Evolutionary conservation across 2,888 invertebrate species (phyloP), one percentile per base, ranked within the genome.

Genomic region (Linnaemya tessellans): DNA sequence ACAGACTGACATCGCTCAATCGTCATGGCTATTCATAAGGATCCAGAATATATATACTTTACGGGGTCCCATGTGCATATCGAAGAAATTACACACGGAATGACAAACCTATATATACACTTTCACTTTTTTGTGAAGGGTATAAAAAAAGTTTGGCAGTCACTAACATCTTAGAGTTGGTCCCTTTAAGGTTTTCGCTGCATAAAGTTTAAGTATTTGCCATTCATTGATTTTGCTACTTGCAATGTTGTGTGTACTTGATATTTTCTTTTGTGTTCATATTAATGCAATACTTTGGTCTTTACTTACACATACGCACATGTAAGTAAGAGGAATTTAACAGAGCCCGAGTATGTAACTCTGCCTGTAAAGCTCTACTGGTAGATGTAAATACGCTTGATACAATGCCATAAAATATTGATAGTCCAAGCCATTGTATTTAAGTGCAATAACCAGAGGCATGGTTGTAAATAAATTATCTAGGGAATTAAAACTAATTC

Each of bases 201-300:
- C 49, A 46, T 77, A 8, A 30, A 3, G 35, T 60, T 77, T 41
- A 73, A 68, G 67, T 77, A 68, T 67, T 78, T 81, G 60, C 64
- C 65, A 80, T 84, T 79, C 80, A 85, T 81, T 81, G 64, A 81
- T 81, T 79, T 74, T 68, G 58, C 58, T 81, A 51, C 70, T 81
- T 81, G 81, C 78, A 77, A 80, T 84, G 58, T 38, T 54, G 35
- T 84, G 71, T 77, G 8, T 51, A 71, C 58, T 81, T 56, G 30
- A 65, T 77, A 58, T 73, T 77, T 70, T 56, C 65, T 58, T 79
- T 78, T 81, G 49, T 74, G 51, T 64, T 73, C 68, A 58, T 62
- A 79, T 74, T 81, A 84, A 78, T 70, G 54, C 43, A 30, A 77
- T 71, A 77, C 70, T 64, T 64, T 5, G 43, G 51, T 56, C 15